Evolutionary conservation across 2,888 invertebrate genomes (phyloP).

Genomic region (Liodrosophila aerea): DNA sequence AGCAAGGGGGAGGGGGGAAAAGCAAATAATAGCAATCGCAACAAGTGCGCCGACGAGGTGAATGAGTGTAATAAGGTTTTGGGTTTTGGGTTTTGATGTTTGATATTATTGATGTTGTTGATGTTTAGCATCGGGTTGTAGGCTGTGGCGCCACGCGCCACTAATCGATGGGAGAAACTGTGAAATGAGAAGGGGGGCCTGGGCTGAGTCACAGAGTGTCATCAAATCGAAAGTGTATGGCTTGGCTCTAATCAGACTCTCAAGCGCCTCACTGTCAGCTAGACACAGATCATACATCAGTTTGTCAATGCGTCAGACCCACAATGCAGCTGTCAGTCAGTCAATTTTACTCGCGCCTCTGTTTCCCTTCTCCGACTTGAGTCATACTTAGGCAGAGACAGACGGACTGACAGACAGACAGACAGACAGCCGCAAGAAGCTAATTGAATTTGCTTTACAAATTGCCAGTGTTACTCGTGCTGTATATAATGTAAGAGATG

Average conservation of each 20-base stretch:
- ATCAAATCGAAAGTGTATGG: slow-evolving; percentile 20
- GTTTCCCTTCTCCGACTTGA: slow-evolving; percentile 42
- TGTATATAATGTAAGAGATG: slow-evolving; percentile 41
- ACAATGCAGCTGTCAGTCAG: slow-evolving; percentile 1
- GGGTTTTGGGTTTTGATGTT: no score
- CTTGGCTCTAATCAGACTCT: slow-evolving; percentile 40
- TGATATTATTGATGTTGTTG: neutral
- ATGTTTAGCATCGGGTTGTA: neutral
- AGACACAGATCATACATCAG: no score
- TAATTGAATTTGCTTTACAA: slow-evolving; percentile 61
- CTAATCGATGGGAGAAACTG: slow-evolving; percentile 44
- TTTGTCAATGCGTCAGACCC: slow-evolving; percentile 5
- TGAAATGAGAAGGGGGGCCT: neutral
- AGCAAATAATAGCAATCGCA: slow-evolving; percentile 16
- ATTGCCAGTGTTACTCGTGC: slow-evolving; percentile 33
- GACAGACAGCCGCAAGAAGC: slow-evolving; percentile 18
- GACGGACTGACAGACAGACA: slow-evolving; percentile 10
- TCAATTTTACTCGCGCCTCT: slow-evolving; percentile 6
- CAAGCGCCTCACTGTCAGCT: slow-evolving; percentile 31
- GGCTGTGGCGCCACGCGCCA: slow-evolving; percentile 45
- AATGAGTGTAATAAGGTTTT: neutral
- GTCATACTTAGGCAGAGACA: slow-evolving; percentile 18
- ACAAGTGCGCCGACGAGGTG: neutral
- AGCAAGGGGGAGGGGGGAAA: neutral
- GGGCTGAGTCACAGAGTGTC: neutral